phyloP scores from a whole-genome alignment of 2,888 invertebrate species.

The Cantharis lateralis region DNA sequence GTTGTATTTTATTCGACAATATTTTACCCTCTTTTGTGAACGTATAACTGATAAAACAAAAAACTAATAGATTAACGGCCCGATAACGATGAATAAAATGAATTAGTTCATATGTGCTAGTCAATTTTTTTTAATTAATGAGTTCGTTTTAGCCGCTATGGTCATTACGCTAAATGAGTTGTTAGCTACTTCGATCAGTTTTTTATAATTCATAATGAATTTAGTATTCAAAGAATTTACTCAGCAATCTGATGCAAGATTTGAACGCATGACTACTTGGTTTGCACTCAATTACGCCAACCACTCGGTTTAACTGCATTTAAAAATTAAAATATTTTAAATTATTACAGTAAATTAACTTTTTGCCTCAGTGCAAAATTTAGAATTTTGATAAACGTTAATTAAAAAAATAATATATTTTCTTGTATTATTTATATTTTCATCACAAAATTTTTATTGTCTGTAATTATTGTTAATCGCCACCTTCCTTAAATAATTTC shows the following conservation, averaged over 20 bases:
- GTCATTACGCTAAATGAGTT: no score
- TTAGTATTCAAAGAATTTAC: not conserved
- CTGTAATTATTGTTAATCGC: not conserved
- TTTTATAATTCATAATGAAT: not conserved
- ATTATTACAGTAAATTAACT: no score
- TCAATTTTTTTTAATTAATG: not conserved
- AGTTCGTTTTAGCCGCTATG: not conserved
- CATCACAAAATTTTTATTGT: not conserved
- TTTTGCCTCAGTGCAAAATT: no score
- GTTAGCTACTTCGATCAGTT: no score
- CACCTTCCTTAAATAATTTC: not conserved
- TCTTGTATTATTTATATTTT: not conserved
- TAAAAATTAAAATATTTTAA: not conserved
- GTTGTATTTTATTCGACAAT: not conserved
- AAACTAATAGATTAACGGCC: not conserved
- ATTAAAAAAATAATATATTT: not conserved
- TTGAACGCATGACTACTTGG: no score
- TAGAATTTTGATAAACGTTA: not conserved
- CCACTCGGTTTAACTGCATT: not conserved
- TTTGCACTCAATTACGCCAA: not conserved
- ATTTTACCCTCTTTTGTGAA: not conserved
- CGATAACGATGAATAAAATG: not conserved
- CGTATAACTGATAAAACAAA: not conserved
- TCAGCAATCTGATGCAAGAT: no score
- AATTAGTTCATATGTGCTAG: not conserved